Conservation (phyloP, 2,888 invertebrate species). For the Gnatocerus cornutus region DNA sequence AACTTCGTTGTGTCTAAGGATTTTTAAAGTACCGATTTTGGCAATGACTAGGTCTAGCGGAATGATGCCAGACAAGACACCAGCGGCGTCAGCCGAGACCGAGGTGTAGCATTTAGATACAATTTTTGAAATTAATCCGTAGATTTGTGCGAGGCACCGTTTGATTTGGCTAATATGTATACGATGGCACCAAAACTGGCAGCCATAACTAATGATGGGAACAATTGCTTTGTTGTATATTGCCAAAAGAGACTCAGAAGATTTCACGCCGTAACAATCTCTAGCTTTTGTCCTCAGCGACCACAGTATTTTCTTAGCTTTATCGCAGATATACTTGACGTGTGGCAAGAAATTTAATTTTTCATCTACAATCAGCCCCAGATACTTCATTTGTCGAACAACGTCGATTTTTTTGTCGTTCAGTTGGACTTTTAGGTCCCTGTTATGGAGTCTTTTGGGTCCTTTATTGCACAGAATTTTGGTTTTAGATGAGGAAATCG, state of each 20-base stretch:
- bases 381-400: background rate
- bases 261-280: background rate
- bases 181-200: background rate
- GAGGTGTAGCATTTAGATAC: background rate
- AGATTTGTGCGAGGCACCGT: background rate
- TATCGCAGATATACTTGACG: background rate
- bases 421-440: background rate
- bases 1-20: background rate
- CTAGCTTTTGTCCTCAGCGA: background rate
- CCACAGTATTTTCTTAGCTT: background rate
- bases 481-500: background rate
- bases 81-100: background rate
- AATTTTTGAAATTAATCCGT: background rate
- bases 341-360: background rate
- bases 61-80: background rate
- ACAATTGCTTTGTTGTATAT: slow-evolving; percentile 2
- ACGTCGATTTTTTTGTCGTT: background rate
- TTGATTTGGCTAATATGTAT: background rate
- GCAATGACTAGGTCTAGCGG: background rate
- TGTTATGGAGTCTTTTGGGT: background rate
- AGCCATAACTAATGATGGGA: background rate
- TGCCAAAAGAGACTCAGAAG: background rate
- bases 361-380: background rate
- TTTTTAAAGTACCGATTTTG: background rate
- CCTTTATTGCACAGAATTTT: background rate